Conservation (phyloP, 2,888 invertebrate genomes). For the Sphaeridia pumilis region DNA sequence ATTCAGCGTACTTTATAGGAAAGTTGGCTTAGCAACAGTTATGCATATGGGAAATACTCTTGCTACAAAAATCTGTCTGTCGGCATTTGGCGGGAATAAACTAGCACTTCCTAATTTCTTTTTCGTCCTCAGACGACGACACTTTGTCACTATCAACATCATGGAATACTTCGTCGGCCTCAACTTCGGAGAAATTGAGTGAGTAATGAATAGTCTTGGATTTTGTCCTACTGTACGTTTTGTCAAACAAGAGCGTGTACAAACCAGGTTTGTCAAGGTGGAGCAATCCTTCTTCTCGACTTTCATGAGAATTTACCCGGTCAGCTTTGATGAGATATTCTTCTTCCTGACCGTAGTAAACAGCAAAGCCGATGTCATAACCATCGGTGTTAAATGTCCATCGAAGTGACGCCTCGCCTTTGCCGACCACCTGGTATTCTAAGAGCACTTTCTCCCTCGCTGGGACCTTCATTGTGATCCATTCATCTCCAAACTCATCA, state of each 20-base stretch:
- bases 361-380: conserved; percentile 18
- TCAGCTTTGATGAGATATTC: conserved; percentile 9
- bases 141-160: neutral
- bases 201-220: conserved; percentile 17
- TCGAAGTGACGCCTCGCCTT: neutral
- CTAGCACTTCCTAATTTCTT: conserved; percentile 5
- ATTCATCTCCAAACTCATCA: conserved; percentile 20
- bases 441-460: conserved; percentile 14
- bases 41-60: too few species aligned
- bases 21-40: too few species aligned
- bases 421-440: conserved; percentile 8
- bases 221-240: conserved; percentile 13
- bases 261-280: conserved; percentile 6
- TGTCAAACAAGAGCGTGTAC: conserved; percentile 17
- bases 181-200: neutral
- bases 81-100: too few species aligned
- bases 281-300: conserved; percentile 11
- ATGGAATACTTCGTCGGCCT: conserved; percentile 3
- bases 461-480: conserved; percentile 16
- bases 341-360: conserved; percentile 15
- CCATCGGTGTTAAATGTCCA: conserved; percentile 18
- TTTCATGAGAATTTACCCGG: conserved; percentile 12
- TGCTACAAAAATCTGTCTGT: too few species aligned
- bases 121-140: neutral
- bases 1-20: too few species aligned